Evolutionary conservation across 1,140 invertebrate species (phyloP).

Genomic region (Drosophila mauritiana): DNA sequence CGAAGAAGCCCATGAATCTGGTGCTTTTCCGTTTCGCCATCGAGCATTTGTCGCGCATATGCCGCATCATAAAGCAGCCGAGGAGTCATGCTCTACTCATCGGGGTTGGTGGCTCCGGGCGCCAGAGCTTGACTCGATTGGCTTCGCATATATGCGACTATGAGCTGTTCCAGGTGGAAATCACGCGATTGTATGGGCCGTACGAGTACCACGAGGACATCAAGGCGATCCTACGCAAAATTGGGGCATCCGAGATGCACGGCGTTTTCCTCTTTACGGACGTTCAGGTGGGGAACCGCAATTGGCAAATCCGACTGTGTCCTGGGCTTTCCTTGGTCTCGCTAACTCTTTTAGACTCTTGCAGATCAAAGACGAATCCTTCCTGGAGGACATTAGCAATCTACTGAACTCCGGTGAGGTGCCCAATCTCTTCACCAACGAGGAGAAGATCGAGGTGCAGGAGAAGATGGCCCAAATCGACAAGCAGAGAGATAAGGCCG

Average conservation of each 20-base stretch:
- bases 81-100: slow-evolving; percentile 93
- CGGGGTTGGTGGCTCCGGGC: slow-evolving; percentile 96
- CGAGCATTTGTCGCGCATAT: slow-evolving; percentile 96
- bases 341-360: slow-evolving; percentile 54
- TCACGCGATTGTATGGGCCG: slow-evolving; percentile 93
- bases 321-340: slow-evolving; percentile 7
- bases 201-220: slow-evolving; percentile 96
- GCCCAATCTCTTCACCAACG: slow-evolving; percentile 94
- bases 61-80: slow-evolving; percentile 96
- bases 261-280: slow-evolving; percentile 96
- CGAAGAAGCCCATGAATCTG: slow-evolving; percentile 98
- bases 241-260: slow-evolving; percentile 93
- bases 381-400: slow-evolving; percentile 97
- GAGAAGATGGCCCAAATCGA: slow-evolving; percentile 97
- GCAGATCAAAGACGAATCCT: slow-evolving; percentile 96
- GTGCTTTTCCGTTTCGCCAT: slow-evolving; percentile 98
- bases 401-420: slow-evolving; percentile 97
- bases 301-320: slow-evolving; percentile 26
- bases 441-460: slow-evolving; percentile 96
- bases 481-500: slow-evolving; percentile 93
- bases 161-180: slow-evolving; percentile 96
- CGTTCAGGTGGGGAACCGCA: slow-evolving; percentile 88
- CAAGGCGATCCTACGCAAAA: slow-evolving; percentile 91
- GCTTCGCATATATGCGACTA: slow-evolving; percentile 97
- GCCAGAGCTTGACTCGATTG: slow-evolving; percentile 94